phyloP scores from a whole-genome alignment of 1,140 invertebrate species.

The Lysiphlebus fabarum region DNA sequence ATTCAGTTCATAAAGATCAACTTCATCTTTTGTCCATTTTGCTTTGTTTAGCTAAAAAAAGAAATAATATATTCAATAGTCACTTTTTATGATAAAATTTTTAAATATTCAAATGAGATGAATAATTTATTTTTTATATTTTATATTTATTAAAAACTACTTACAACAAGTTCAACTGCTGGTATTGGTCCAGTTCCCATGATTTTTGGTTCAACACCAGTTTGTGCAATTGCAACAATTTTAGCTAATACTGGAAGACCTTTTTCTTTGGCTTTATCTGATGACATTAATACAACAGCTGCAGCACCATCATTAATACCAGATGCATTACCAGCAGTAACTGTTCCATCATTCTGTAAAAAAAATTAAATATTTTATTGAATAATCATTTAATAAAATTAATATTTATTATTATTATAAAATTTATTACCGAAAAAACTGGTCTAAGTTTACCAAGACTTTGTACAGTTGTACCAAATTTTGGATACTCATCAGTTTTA shows the following conservation, averaged over 20 bases:
- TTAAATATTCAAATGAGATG: constrained; percentile 1
- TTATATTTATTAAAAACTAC: constrained; percentile 36
- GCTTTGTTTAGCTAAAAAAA: constrained; percentile 68
- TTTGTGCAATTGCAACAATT: constrained; percentile 66
- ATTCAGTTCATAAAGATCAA: constrained; percentile 87
- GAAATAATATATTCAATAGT: background rate
- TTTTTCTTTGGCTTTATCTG: constrained; percentile 54
- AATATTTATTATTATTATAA: background rate
- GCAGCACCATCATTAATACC: constrained; percentile 87
- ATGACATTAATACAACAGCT: constrained; percentile 69
- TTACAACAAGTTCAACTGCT: constrained; percentile 65
- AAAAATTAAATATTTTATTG: constrained; percentile 7
- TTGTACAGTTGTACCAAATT: constrained; percentile 60
- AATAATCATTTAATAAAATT: constrained; percentile 4
- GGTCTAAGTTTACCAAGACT: constrained; percentile 62
- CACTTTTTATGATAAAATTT: background rate
- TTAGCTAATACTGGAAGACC: constrained; percentile 60
- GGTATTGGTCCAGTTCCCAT: constrained; percentile 79
- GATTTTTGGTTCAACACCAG: constrained; percentile 68
- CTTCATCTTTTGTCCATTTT: constrained; percentile 76
- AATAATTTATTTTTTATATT: background rate
- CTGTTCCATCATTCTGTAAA: constrained; percentile 58
- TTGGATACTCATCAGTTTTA: constrained; percentile 70
- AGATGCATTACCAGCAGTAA: constrained; percentile 78
- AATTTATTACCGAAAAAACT: constrained; percentile 61